Percentiles rank a stretch among this genome's conserved stretches.
These are phyloP conservation scores for Cherax quadricarinatus DNA, from an alignment of 1,140 invertebrate genomes.

Conservation along the genomic window DNA sequence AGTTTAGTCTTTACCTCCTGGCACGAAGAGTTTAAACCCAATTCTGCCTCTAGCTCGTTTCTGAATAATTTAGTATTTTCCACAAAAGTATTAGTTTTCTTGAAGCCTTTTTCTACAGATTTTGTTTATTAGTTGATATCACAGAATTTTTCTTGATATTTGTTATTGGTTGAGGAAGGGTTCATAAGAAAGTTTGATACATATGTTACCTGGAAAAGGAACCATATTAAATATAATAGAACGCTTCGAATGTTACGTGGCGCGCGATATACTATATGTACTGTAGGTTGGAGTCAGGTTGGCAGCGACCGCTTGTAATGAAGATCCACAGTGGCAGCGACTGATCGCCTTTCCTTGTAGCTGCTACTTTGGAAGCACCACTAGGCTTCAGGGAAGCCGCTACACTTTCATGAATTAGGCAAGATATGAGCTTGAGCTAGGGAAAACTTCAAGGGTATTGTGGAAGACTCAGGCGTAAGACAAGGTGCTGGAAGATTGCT, in stretches of 20 bases:
- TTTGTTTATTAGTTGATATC: too few relatives aligned
- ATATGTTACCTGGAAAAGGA: too few relatives aligned
- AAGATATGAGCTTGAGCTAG: neutral
- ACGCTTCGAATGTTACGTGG: neutral
- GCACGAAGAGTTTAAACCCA: neutral
- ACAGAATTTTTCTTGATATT: too few relatives aligned
- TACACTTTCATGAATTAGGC: slow-evolving; percentile 11
- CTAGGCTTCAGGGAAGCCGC: neutral
- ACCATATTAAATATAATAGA: too few relatives aligned
- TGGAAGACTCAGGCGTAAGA: neutral
- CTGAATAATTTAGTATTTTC: neutral
- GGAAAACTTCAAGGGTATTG: neutral
- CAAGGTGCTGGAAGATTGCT: too few relatives aligned
- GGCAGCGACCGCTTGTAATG: slow-evolving; percentile 24
- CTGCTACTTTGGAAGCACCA: slow-evolving; percentile 2
- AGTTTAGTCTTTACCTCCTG: neutral
- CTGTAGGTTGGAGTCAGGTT: neutral
- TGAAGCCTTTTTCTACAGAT: too few relatives aligned
- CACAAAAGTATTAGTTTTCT: too few relatives aligned
- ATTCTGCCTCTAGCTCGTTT: neutral
- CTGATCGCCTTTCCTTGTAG: slow-evolving; percentile 60
- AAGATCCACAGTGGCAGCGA: slow-evolving; percentile 51
- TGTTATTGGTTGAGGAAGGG: too few relatives aligned
- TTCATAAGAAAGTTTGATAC: too few relatives aligned
- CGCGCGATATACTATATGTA: too few relatives aligned